These are phyloP conservation scores for Belonocnema kinseyi DNA, from an alignment of 1,140 invertebrate species.

Conservation along the genomic window DNA sequence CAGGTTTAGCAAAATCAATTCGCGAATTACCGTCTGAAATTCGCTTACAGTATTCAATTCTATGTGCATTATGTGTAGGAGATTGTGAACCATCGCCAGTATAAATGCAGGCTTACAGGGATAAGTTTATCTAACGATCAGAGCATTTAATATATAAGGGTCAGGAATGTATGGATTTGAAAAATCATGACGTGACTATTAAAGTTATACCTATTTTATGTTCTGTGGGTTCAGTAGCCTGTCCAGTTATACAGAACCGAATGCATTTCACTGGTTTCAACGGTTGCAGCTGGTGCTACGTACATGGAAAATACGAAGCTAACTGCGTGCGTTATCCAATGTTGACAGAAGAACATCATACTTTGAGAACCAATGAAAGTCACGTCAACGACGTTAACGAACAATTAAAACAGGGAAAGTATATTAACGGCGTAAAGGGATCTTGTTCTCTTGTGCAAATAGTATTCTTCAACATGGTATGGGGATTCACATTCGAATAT, in stretches of 20 bases:
- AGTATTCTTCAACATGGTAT: too few relatives aligned
- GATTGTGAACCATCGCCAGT: conserved; percentile 44
- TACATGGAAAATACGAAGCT: neutral
- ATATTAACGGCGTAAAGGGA: too few relatives aligned
- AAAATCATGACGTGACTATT: conserved; percentile 36
- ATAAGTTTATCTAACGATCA: conserved; percentile 45
- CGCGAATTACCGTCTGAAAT: conserved; percentile 39
- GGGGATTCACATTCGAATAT: too few relatives aligned
- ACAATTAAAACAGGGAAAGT: too few relatives aligned
- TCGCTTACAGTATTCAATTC: conserved; percentile 42
- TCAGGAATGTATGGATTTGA: conserved; percentile 36
- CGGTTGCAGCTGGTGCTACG: conserved; percentile 35
- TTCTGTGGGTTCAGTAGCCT: conserved; percentile 52
- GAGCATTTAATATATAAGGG: conserved; percentile 40
- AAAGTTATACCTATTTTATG: conserved; percentile 39
- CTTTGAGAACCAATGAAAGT: too few relatives aligned
- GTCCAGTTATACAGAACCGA: conserved; percentile 51
- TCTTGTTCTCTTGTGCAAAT: too few relatives aligned
- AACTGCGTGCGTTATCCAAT: too few relatives aligned
- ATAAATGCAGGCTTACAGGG: conserved; percentile 52
- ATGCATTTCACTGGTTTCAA: conserved; percentile 50
- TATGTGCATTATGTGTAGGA: conserved; percentile 43
- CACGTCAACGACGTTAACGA: too few relatives aligned
- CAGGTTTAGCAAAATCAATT: neutral
- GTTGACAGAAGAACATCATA: too few relatives aligned